Percentiles rank a stretch among this genome's conserved stretches.
Evolutionary conservation across 2,797 vertebrate species (phyloP).

Genomic region (Darevskia mixta): DNA sequence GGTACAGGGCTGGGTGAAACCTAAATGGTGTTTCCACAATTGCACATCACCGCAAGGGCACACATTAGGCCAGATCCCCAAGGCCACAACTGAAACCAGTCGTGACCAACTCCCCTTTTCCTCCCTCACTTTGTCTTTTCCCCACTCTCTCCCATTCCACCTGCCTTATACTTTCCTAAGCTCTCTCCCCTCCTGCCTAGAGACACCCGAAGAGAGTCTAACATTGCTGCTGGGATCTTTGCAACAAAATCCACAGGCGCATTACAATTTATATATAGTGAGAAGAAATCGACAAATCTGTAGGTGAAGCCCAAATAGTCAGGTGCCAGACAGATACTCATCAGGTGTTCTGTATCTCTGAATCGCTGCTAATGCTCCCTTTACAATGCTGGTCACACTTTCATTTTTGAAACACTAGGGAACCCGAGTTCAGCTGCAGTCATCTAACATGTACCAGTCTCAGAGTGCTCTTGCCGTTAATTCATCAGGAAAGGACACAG

Average conservation of each 20-base stretch:
- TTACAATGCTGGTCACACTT: not conserved
- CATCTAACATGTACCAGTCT: not conserved
- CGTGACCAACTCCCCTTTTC: not conserved
- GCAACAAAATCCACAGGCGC: not conserved
- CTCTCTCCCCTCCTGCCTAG: not conserved
- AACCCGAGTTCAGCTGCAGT: not conserved
- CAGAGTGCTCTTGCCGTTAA: not conserved
- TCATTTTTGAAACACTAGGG: slow-evolving; percentile 7
- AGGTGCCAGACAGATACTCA: not conserved
- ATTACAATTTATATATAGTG: not conserved
- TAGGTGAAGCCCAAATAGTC: not conserved
- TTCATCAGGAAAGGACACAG: not conserved
- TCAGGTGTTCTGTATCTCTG: not conserved
- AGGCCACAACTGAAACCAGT: not conserved
- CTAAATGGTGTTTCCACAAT: not conserved
- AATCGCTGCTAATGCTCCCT: not conserved
- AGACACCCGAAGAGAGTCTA: fast-evolving
- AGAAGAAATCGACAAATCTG: not conserved
- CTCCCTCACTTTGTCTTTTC: not conserved
- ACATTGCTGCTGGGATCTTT: not conserved
- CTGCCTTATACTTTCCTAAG: not conserved
- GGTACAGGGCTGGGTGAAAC: not conserved
- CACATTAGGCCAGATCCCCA: not conserved
- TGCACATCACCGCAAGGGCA: not conserved
- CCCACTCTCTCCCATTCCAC: too few species aligned